Evolutionary conservation across 2,888 invertebrate species (phyloP).

Genomic region (Platycheirus rosarum): DNA sequence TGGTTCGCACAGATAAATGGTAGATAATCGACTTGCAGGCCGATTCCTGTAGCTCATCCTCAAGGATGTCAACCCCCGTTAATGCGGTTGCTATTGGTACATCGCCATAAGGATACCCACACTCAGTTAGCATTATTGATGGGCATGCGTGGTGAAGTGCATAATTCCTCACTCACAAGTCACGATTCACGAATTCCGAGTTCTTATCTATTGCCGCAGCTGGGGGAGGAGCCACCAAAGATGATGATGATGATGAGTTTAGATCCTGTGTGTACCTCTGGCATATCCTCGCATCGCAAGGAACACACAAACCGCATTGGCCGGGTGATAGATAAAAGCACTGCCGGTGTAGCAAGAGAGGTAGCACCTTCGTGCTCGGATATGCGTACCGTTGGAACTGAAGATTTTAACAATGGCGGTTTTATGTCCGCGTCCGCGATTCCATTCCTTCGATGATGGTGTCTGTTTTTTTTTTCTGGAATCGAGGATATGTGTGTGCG

Average conservation of each 20-base stretch:
- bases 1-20: constrained; percentile 62
- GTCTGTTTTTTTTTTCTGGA: not conserved
- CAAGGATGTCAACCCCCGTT: constrained; percentile 72
- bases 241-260: constrained; percentile 68
- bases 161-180: constrained; percentile 53
- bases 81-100: constrained; percentile 72
- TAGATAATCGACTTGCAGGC: constrained; percentile 69
- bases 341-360: constrained; percentile 54
- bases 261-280: constrained; percentile 54
- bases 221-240: constrained; percentile 77
- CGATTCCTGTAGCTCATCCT: constrained; percentile 71
- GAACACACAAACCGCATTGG: constrained; percentile 63
- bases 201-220: constrained; percentile 73
- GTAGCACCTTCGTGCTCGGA: constrained; percentile 72
- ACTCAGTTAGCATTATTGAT: constrained; percentile 31
- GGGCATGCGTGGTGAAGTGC: constrained; percentile 60
- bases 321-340: constrained; percentile 30
- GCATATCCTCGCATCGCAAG: constrained; percentile 52
- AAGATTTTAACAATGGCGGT: constrained; percentile 81
- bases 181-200: constrained; percentile 56
- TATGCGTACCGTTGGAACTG: constrained; percentile 75
- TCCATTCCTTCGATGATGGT: constrained; percentile 59
- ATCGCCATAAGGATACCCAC: constrained; percentile 50
- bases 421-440: constrained; percentile 78
- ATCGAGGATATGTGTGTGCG: constrained; percentile 19